phyloP scores from a whole-genome alignment of 1,140 invertebrate species.

The Drosophila ercepeae region DNA sequence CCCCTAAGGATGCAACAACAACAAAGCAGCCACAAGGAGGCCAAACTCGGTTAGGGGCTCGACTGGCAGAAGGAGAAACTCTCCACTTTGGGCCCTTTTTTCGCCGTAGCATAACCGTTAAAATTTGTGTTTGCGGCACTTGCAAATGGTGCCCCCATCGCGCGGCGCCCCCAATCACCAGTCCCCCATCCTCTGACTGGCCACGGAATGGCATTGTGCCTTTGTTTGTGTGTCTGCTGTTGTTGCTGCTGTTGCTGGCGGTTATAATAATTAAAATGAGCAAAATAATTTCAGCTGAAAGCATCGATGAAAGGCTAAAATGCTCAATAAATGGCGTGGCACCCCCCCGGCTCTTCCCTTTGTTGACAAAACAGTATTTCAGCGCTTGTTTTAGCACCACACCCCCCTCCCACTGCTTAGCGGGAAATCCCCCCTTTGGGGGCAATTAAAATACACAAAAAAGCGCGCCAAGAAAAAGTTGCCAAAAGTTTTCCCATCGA shows the following conservation, averaged over 20 bases:
- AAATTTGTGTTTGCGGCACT: conserved; percentile 66
- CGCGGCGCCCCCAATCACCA: too few species aligned
- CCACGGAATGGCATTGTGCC: conserved; percentile 34
- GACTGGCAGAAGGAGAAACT: too few species aligned
- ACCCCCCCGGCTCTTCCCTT: neutral
- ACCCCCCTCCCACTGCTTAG: neutral
- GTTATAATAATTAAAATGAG: conserved; percentile 82
- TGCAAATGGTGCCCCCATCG: conserved; percentile 6
- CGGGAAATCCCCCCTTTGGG: conserved; percentile 41
- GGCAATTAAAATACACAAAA: conserved; percentile 71
- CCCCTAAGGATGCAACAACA: neutral
- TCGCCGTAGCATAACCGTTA: conserved; percentile 65
- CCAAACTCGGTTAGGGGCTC: neutral
- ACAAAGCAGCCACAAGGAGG: conserved; percentile 9
- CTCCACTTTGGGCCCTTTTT: conserved; percentile 11
- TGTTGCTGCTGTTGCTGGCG: conserved; percentile 43
- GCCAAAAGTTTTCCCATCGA: conserved; percentile 74
- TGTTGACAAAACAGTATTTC: conserved; percentile 52
- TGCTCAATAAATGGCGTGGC: conserved; percentile 69
- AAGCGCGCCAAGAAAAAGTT: conserved; percentile 70
- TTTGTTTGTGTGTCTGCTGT: conserved; percentile 24
- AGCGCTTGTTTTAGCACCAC: conserved; percentile 46
- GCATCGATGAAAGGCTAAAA: conserved; percentile 81
- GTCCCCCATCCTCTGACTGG: neutral
- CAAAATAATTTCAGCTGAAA: conserved; percentile 78